Evolutionary conservation across 64 coral and sea anemone species (phyloP).

Genomic region (Acropora tenuis): DNA sequence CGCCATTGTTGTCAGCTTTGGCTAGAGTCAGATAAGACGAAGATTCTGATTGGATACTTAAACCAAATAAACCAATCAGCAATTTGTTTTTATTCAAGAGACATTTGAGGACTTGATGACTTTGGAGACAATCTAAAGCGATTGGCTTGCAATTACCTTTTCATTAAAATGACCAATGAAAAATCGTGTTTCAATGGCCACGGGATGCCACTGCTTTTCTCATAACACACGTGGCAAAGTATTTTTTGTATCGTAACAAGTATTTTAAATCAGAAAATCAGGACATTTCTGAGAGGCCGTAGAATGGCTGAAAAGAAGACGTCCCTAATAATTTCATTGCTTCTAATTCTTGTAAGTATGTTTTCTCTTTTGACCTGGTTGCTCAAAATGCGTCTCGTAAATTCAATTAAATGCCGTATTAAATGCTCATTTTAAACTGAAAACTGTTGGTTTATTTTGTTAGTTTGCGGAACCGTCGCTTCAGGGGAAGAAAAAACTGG

Average conservation of each 20-base stretch:
- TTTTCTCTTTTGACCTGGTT: background rate
- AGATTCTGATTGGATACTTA: constrained; percentile 43
- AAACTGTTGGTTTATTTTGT: constrained; percentile 1
- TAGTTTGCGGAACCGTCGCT: constrained; percentile 34
- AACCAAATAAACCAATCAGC: constrained; percentile 35
- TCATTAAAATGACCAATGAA: constrained; percentile 63
- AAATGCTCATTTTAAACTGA: background rate
- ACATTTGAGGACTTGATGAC: background rate
- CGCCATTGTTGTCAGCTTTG: constrained; percentile 74
- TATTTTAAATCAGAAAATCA: background rate
- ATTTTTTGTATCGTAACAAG: background rate
- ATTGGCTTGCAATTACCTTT: constrained; percentile 34
- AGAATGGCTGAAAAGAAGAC: constrained; percentile 14
- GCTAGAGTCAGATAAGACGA: background rate
- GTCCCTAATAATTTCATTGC: background rate
- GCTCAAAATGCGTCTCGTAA: background rate
- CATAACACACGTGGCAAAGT: constrained; percentile 68
- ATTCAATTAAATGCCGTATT: background rate
- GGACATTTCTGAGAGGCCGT: background rate
- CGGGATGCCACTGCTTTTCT: background rate
- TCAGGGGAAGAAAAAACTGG: constrained; percentile 70
- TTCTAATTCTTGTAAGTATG: constrained; percentile 42
- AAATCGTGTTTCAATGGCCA: constrained; percentile 1
- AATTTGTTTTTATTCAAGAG: background rate
- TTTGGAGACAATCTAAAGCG: background rate